Evolutionary conservation across 2,888 invertebrate species (phyloP), one percentile per base, ranked within the genome.

Genomic region (Andrena dorsata): DNA sequence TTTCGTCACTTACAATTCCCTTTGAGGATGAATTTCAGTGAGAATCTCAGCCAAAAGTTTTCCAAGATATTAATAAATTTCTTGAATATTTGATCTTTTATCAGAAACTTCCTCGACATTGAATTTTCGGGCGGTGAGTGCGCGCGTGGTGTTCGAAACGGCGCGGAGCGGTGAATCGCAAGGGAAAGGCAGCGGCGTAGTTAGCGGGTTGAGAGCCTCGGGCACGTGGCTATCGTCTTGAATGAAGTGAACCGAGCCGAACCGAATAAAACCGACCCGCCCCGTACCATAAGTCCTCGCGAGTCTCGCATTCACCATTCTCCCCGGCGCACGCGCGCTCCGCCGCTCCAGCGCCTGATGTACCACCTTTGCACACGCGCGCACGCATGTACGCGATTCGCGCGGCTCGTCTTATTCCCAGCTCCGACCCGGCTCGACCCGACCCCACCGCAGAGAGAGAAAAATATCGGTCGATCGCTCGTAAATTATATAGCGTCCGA

Each of bases 161-260:
- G 41, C 41, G 20, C 61, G 32, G 35, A 35, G 32, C 61, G 41
- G 13, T 28, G 74, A 73, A 65, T 65, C 61, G 61, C 30, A 2
- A 47, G 41, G 49, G 32, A 51, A 63, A 77, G 35, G 41, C 73
- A 76, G 85, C 51, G 84, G 72, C 30, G 73, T 86, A 87, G 86
- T 85, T 89, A 87, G 88, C 90, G 90, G 90, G 90, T 90, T 89
- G 91, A 91, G 92, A 91, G 92, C 91, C 92, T 90, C 90, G 91
- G 92, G 92, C 93, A 92, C 93, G 93, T 93, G 93, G 93, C 92
- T 87, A 83, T 90, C 87, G 86, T 92, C 91, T 91, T 93, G 93
- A 93, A 93, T 93, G 93, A 92, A 92, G 85, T 60, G 7, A 60
- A 47, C 58, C 69, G 53, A 58, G 8, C 8, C 70, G 58, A 41